Evolutionary conservation across 2,888 invertebrate genomes (phyloP).

Genomic region (Sisyra nigra): DNA sequence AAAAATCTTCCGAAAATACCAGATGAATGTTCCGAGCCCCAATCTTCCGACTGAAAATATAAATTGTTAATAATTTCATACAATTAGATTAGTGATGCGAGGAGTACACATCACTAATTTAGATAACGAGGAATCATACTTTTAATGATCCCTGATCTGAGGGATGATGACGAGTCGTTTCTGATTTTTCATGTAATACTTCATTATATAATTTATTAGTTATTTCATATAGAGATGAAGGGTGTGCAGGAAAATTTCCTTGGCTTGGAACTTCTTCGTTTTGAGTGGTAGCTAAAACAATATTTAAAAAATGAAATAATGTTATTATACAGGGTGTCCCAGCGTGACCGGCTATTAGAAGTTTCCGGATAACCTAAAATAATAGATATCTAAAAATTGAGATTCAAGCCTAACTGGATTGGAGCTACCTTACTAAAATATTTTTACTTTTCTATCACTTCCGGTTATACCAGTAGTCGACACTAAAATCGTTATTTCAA

Average conservation of each 20-base stretch:
- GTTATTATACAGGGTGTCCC: too few species aligned
- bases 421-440: too few species aligned
- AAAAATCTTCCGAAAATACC: conserved; percentile 45
- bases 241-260: conserved; percentile 15
- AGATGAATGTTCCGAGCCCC: conserved; percentile 55
- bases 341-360: too few species aligned
- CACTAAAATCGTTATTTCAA: too few species aligned
- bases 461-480: too few species aligned
- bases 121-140: conserved; percentile 27
- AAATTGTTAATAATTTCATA: too few species aligned
- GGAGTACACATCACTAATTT: conserved; percentile 3
- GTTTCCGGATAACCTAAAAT: too few species aligned
- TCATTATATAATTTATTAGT: conserved; percentile 65
- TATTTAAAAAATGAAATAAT: too few species aligned
- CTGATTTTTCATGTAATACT: conserved; percentile 46
- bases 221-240: conserved; percentile 52
- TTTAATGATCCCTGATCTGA: conserved; percentile 40
- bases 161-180: conserved; percentile 22
- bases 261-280: not conserved
- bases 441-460: too few species aligned
- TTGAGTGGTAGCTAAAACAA: not conserved
- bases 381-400: too few species aligned
- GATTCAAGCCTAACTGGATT: too few species aligned
- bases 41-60: conserved; percentile 46
- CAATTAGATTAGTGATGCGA: too few species aligned